Conservation (phyloP, 23 tunicate species). For the Ciona savignyi region DNA sequence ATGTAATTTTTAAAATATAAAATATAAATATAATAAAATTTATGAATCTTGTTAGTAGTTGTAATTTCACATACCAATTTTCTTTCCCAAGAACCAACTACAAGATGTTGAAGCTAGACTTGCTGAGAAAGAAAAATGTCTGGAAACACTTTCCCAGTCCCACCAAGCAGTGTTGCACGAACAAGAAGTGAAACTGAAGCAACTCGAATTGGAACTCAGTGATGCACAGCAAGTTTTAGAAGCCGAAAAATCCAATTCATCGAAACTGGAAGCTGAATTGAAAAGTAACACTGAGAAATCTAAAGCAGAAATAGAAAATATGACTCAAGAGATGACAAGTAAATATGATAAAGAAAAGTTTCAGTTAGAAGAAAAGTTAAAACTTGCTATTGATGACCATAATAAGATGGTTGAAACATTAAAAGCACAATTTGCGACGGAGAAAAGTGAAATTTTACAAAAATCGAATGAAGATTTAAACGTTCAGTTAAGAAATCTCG, state of each 20-base stretch:
- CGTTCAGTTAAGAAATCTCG: background rate
- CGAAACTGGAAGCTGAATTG: background rate
- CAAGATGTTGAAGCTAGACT: background rate
- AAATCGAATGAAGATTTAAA: background rate
- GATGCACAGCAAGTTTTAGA: background rate
- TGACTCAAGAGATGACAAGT: too few relatives aligned
- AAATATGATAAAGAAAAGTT: too few relatives aligned
- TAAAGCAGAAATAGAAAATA: background rate
- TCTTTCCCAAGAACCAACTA: background rate
- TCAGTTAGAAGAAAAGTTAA: too few relatives aligned
- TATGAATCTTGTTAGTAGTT: too few relatives aligned
- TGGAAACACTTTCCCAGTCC: background rate
- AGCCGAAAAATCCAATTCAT: background rate
- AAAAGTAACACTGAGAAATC: background rate
- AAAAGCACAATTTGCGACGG: constrained; percentile 15
- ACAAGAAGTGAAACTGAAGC: background rate
- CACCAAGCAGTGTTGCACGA: background rate
- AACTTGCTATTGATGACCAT: too few relatives aligned
- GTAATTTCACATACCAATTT: background rate
- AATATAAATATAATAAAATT: too few relatives aligned
- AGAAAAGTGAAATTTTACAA: constrained; percentile 6
- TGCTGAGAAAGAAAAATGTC: background rate
- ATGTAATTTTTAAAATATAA: too few relatives aligned
- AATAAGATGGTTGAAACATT: too few relatives aligned
- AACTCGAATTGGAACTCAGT: background rate